Conservation (phyloP, 2,113 vertebrate genomes). For the Triplophysa dalaica region DNA sequence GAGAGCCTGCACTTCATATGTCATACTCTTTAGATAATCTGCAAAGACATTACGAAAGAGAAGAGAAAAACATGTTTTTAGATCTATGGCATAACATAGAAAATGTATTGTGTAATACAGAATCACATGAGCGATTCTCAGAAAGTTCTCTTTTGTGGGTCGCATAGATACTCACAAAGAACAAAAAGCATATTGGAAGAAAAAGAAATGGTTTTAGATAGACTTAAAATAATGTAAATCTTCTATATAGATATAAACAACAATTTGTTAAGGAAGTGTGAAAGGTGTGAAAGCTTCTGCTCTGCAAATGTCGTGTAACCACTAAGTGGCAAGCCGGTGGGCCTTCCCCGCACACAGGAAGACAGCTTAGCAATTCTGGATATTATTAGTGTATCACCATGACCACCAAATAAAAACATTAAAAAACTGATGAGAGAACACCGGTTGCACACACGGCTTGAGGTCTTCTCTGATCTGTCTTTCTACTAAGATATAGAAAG, state of each 20-base stretch:
- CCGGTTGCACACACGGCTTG: neutral
- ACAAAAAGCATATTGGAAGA: slow-evolving; percentile 17
- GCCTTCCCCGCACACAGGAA: slow-evolving; percentile 78
- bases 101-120: slow-evolving; percentile 13
- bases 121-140: neutral
- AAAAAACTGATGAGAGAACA: neutral
- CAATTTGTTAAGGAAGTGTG: neutral
- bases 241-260: neutral
- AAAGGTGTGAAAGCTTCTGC: slow-evolving; percentile 33
- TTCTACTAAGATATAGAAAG: neutral
- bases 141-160: slow-evolving; percentile 44
- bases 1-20: slow-evolving; percentile 80
- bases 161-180: neutral
- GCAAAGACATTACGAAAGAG: neutral
- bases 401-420: slow-evolving; percentile 51
- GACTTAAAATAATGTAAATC: no score
- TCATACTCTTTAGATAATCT: slow-evolving; percentile 81
- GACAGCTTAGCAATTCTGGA: slow-evolving; percentile 58
- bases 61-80: neutral
- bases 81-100: neutral
- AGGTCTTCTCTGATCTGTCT: neutral
- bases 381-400: slow-evolving; percentile 69
- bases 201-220: neutral
- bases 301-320: slow-evolving; percentile 66
- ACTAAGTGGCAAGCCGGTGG: slow-evolving; percentile 54